These are phyloP conservation scores for Leptothorax acervorum DNA, from an alignment of 2,888 invertebrate genomes.

Conservation along the genomic window DNA sequence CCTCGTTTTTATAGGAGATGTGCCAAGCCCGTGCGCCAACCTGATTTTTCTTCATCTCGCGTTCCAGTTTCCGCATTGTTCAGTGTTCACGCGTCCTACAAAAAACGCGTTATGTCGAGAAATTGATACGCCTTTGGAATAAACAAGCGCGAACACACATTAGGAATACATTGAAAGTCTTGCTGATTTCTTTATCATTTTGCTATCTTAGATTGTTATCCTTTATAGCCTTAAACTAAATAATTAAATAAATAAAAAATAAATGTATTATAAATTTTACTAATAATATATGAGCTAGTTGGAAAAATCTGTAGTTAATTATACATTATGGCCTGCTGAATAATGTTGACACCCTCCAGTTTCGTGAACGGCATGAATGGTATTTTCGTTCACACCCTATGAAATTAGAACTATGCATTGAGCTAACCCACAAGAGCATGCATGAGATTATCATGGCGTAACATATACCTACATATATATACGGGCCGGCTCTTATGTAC, in stretches of 20 bases:
- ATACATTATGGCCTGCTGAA: background rate
- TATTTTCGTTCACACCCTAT: constrained; percentile 43
- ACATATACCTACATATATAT: constrained; percentile 51
- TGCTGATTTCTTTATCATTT: background rate
- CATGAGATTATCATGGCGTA: constrained; percentile 37
- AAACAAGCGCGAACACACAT: background rate
- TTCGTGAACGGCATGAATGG: constrained; percentile 3
- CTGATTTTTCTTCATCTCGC: constrained; percentile 42
- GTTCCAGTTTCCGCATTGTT: constrained; percentile 53
- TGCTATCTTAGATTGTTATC: background rate
- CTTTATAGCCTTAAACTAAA: background rate
- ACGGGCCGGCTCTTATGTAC: constrained; percentile 65
- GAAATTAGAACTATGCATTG: constrained; percentile 66
- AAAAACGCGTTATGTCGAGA: constrained; percentile 1
- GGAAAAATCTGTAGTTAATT: background rate
- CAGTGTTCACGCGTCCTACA: constrained; percentile 34
- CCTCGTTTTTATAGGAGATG: constrained; percentile 51
- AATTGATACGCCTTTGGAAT: background rate
- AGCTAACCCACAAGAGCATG: constrained; percentile 45
- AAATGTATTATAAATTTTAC: background rate
- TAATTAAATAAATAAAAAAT: background rate
- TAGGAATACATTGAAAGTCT: background rate
- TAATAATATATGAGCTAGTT: background rate
- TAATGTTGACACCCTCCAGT: constrained; percentile 4
- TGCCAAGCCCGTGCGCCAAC: constrained; percentile 42